Base-by-base conservation (phyloP, 2,797 vertebrate species). In the Cirrhinus molitorella region DNA sequence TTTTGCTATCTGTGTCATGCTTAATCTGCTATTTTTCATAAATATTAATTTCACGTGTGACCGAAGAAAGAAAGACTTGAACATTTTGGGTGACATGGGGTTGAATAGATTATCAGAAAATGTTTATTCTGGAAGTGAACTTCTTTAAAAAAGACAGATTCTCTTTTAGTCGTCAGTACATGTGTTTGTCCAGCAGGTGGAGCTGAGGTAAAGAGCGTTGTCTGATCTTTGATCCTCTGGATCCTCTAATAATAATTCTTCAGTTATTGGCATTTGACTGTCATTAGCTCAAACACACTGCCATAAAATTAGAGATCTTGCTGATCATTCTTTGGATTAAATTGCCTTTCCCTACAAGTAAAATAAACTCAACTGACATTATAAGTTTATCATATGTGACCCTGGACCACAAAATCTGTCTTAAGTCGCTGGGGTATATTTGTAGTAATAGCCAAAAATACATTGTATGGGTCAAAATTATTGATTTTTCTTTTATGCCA, bases 171-270 rank as follows among this genome's bases (percentile, higher is more conserved):
- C 55, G 5, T 43, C 9, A 28, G 25, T 71, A 7, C 11, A 53
- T 14, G 3, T 40, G 3, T 82, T 51, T 66, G 45, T 28, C 85
- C 85, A 83, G 72, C 45, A 83, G 85, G 45, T 65, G 77, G 85
- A 21, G 83, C 51, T 80, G 21, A 57, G 37, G 37, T 59, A 83
- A 74, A 80, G 61, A 55, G 34, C 4, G 3, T 40, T 77, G 16
- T 14, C 67, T 66, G 28, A 23, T 37, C 77, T 47, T 71, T 73
- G 49, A 72, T 53, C 47, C 7, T n/a, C 71, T 7, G 10, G 47
- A n/a, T n/a, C 23, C 14, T 55, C 57, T 17, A 25, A 4, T 68
- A 43, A 4, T 23, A 3, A 34, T 40, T 73, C 3, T 37, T 1
- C 53, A 68, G 13, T 80, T 34, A 12, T 43, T 34, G 5, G 25